Evolutionary conservation across 2,113 vertebrate species (phyloP).

Genomic region (Tauraco erythrolophus): DNA sequence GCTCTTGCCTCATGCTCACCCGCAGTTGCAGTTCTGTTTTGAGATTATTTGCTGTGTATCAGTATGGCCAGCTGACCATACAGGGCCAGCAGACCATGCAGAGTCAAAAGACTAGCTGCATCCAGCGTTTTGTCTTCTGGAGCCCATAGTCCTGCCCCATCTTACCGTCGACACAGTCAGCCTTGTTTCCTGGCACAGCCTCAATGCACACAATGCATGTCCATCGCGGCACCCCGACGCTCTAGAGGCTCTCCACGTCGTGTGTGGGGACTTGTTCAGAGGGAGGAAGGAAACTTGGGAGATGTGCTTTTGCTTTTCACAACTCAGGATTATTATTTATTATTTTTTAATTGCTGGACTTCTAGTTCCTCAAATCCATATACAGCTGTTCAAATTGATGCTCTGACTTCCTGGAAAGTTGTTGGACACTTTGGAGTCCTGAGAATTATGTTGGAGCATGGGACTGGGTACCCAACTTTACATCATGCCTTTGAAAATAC

Average conservation of each 20-base stretch:
- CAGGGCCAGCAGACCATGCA: background rate
- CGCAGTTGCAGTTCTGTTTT: background rate
- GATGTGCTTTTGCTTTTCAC: background rate
- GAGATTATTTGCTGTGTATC: background rate
- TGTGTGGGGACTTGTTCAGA: accelerated
- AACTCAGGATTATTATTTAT: background rate
- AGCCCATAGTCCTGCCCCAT: background rate
- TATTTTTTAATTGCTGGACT: background rate
- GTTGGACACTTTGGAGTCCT: background rate
- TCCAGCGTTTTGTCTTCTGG: background rate
- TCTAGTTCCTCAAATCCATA: background rate
- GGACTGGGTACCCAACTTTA: background rate
- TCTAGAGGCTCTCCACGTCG: background rate
- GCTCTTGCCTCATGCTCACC: background rate
- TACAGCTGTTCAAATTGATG: background rate
- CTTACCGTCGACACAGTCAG: background rate
- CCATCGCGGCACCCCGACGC: accelerated
- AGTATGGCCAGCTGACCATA: background rate
- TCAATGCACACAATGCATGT: accelerated
- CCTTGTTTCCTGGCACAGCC: background rate
- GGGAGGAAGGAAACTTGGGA: background rate
- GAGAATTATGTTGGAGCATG: background rate
- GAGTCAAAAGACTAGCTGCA: background rate
- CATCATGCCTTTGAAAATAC: background rate
- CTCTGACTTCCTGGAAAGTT: background rate